These are phyloP conservation scores for Saimiri boliviensis DNA, from an alignment of 2,113 vertebrate species.

Conservation along the genomic window DNA sequence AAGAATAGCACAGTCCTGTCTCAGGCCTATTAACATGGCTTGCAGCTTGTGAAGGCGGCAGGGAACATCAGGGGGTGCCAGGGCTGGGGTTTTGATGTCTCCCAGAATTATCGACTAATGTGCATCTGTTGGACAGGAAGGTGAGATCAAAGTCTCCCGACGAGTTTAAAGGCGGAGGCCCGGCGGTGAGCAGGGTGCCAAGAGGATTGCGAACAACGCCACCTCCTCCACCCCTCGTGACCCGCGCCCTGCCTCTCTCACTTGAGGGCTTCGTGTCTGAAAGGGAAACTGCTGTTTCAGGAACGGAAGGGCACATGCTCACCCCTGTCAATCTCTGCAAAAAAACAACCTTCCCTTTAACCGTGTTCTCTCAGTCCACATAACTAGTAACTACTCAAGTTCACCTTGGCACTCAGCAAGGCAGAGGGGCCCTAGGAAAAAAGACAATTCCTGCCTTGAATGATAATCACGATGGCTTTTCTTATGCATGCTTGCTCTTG, in stretches of 20 bases:
- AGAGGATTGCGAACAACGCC: not conserved
- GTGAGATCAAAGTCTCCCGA: slow-evolving; percentile 65
- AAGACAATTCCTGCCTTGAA: not conserved
- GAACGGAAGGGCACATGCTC: not conserved
- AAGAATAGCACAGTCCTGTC: not conserved
- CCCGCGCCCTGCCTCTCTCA: not conserved
- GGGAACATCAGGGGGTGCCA: not conserved
- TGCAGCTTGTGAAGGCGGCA: not conserved
- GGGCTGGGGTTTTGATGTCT: slow-evolving; percentile 32
- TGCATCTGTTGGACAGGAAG: not conserved
- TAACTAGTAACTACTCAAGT: not conserved
- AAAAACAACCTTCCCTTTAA: not conserved
- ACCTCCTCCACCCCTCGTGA: rapidly evolving
- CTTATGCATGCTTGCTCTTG: not conserved
- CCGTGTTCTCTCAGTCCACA: not conserved
- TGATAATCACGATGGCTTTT: not conserved
- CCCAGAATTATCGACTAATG: slow-evolving; percentile 44
- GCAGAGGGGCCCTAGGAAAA: not conserved
- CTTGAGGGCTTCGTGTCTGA: slow-evolving; percentile 5
- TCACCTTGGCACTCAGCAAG: not conserved
- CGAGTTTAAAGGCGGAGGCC: not conserved
- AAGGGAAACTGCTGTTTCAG: slow-evolving; percentile 41
- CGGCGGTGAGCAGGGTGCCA: not conserved
- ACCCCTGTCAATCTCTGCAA: not conserved
- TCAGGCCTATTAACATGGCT: not conserved